Evolutionary conservation across 1,140 invertebrate genomes (phyloP), one percentile per base, ranked within the genome.

Genomic region (Zophobas atratus): DNA sequence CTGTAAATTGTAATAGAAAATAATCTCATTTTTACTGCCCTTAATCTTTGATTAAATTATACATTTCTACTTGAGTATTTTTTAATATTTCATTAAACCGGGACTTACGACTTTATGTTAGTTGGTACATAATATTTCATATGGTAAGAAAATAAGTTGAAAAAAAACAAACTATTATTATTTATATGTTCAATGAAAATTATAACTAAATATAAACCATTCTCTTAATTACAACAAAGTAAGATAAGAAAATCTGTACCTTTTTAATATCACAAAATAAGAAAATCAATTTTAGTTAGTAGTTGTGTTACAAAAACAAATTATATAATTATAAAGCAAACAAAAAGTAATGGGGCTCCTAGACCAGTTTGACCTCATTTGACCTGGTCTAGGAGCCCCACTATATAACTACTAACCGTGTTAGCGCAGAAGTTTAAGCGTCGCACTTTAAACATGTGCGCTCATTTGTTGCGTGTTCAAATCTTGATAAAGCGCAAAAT

Each of bases 11-110:
- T 55, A 55, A 55, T 55, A 4, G 20, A 55, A 55, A 55, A 55
- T 55, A 55, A 55, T 55, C 20, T 55, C 51, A 55, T 55, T 55
- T 55, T 55, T 55, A 55, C 51, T 55, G 51, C 51, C 51, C 6
- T n/a, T 32, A 55, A 46, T 46, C 3, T 55, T 55, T 55, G 34
- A 55, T 55, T 33, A 55, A 55, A 55, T 55, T 55, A 55, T 6
- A 55, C 32, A 55, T 20, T 20, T 20, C 20, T 20, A 20, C 20
- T 20, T 20, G 20, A 20, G 20, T 20, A 20, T 20, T 20, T 20
- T 20, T 20, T 55, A 51, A 51, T 51, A 8, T 51, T 51, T 51
- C 49, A 51, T 51, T 51, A 51, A 51, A 51, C 49, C 49, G 49
- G 49, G 49, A 51, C 49, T 51, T 51, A 51, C 49, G 49, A 8